Conservation (phyloP, 2,113 vertebrate species). For the Saguinus midas region DNA sequence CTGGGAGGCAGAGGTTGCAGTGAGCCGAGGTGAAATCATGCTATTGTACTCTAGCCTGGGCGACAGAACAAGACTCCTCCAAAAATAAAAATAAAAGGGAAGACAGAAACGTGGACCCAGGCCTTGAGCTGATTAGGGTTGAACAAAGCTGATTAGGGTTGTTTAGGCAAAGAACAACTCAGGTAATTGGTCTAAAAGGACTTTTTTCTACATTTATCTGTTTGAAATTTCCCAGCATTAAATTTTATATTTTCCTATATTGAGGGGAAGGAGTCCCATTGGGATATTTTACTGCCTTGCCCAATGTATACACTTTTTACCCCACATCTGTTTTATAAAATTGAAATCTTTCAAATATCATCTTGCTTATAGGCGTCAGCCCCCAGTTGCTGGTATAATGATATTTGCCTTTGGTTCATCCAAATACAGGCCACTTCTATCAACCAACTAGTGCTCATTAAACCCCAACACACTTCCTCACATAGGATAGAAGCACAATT, state of each 20-base stretch:
- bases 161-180: constrained; percentile 44
- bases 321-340: neutral
- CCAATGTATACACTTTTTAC: neutral
- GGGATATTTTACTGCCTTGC: neutral
- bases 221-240: neutral
- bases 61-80: too few species aligned
- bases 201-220: constrained; percentile 49
- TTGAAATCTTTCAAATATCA: neutral
- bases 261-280: neutral
- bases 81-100: neutral
- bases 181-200: neutral
- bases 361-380: neutral
- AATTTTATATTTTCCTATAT: neutral
- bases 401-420: neutral
- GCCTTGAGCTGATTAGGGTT: constrained; percentile 50
- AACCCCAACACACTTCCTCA: neutral
- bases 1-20: too few species aligned
- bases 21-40: too few species aligned
- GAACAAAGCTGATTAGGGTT: constrained; percentile 34
- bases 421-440: neutral
- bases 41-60: too few species aligned
- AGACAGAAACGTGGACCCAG: constrained; percentile 51
- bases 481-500: neutral
- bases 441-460: neutral
- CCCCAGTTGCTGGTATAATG: neutral